Evolutionary conservation across 2,888 invertebrate genomes (phyloP), one percentile per base, ranked within the genome.

Genomic region (Chloromyia formosa): DNA sequence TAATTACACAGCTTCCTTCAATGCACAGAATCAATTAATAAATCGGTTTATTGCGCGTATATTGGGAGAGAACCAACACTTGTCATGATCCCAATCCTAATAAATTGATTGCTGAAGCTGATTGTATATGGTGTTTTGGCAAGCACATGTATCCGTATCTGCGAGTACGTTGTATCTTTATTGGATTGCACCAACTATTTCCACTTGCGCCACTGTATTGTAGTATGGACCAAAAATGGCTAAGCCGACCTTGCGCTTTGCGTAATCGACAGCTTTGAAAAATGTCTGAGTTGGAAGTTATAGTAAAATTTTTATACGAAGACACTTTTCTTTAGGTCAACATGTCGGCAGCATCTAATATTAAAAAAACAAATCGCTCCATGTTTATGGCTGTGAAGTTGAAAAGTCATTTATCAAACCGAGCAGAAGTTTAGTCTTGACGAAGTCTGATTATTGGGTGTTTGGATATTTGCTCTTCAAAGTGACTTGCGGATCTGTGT

Each of bases 1-100:
- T 69, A 69, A 69, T 69, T 69, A 69, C 53, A 20, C 53, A 49
- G 69, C 69, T 69, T 69, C 69, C 54, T 69, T 53, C 69, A 35
- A 69, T 54, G 20, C 42, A 64, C 23, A 40, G 68, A 53, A 68
- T 53, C 53, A 27, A 54, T 69, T 69, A 69, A 27, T 69, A 69
- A 69, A 69, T 69, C 69, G 49, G n/a, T 69, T 69, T 66, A 5
- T 10, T 23, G 23, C 60, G 14, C 22, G n/a, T 1, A 62, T 10
- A 66, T 20, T 56, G 14, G 3, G 20, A 20, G 20, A 54, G 35
- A 69, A 35, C 7, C 27, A 35, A 35, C 27, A 54, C 69, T 69
- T 54, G 27, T 42, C 69, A 69, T 54, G 54, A 69, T 69, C 66
- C 49, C 42, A 66, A 69, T 69, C 66, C 49, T 22, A 66, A 45